These are phyloP conservation scores for Diabrotica undecimpunctata DNA, from an alignment of 1,140 invertebrate genomes.

Conservation along the genomic window DNA sequence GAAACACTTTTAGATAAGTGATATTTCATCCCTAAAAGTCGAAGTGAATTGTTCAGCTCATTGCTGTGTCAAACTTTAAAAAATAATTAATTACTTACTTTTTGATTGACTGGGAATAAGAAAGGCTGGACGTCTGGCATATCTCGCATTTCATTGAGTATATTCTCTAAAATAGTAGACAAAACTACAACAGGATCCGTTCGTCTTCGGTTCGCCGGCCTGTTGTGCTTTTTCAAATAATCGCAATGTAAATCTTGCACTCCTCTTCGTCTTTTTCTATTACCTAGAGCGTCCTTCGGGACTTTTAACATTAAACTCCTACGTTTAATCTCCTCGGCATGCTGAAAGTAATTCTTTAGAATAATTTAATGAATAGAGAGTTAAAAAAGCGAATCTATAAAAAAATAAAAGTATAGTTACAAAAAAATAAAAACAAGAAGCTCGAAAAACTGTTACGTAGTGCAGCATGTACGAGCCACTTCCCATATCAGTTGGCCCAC, in stretches of 20 bases:
- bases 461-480: too few relatives aligned
- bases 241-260: constrained; percentile 81
- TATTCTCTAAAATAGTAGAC: constrained; percentile 86
- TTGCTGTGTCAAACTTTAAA: too few relatives aligned
- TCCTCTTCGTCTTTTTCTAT: constrained; percentile 61
- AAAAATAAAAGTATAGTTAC: neutral
- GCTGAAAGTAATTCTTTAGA: constrained; percentile 50
- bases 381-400: neutral
- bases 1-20: too few relatives aligned
- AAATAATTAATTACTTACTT: too few relatives aligned
- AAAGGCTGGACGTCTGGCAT: constrained; percentile 91
- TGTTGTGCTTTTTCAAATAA: constrained; percentile 84
- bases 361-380: neutral
- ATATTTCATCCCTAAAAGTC: too few relatives aligned
- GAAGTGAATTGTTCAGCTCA: too few relatives aligned
- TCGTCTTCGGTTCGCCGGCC: constrained; percentile 86
- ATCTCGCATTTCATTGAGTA: constrained; percentile 90
- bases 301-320: constrained; percentile 79
- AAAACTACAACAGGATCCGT: constrained; percentile 96
- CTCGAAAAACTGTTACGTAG: too few relatives aligned
- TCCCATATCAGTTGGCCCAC: too few relatives aligned
- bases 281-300: constrained; percentile 70
- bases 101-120: constrained; percentile 90
- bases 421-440: too few relatives aligned
- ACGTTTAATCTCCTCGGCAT: constrained; percentile 76